Percentiles rank a stretch among this genome's conserved stretches.
phyloP scores from a whole-genome alignment of 2,888 invertebrate genomes.

The Nomada ruficornis region DNA sequence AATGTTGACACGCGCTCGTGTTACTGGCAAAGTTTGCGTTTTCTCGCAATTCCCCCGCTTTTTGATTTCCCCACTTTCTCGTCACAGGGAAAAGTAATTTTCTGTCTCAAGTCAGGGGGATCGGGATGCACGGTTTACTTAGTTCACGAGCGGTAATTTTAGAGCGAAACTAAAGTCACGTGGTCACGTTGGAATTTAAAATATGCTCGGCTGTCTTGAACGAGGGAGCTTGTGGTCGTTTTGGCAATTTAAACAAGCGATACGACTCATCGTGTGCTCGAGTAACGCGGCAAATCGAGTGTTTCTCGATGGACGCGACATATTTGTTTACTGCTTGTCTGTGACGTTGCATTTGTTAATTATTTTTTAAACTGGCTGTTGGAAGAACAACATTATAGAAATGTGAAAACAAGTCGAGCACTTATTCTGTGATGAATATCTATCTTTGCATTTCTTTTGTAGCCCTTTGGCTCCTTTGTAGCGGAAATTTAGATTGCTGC shows the following conservation, averaged over 20 bases:
- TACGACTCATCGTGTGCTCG: neutral
- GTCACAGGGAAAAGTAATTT: constrained; percentile 10
- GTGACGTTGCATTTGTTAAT: constrained; percentile 17
- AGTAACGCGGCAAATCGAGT: constrained; percentile 17
- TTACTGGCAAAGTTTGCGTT: constrained; percentile 5
- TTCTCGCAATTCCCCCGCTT: constrained; percentile 1
- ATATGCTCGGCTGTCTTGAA: neutral
- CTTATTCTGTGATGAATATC: constrained; percentile 9
- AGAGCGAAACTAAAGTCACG: constrained; percentile 5
- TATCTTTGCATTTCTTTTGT: neutral
- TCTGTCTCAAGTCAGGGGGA: too few relatives aligned
- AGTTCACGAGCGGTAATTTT: constrained; percentile 21
- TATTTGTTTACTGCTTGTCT: constrained; percentile 4
- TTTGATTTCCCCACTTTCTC: constrained; percentile 14
- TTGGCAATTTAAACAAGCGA: neutral
- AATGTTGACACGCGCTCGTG: neutral
- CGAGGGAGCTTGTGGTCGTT: neutral
- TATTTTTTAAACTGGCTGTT: constrained; percentile 8
- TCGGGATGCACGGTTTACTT: constrained; percentile 25
- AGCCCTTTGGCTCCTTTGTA: too few relatives aligned
- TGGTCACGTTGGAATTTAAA: constrained; percentile 17
- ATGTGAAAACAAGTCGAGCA: neutral
- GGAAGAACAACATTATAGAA: neutral
- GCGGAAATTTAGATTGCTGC: neutral
- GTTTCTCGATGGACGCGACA: constrained; percentile 7